These are phyloP conservation scores for Himalopsyche kuldschensis DNA, from an alignment of 2,888 invertebrate genomes.

Conservation along the genomic window DNA sequence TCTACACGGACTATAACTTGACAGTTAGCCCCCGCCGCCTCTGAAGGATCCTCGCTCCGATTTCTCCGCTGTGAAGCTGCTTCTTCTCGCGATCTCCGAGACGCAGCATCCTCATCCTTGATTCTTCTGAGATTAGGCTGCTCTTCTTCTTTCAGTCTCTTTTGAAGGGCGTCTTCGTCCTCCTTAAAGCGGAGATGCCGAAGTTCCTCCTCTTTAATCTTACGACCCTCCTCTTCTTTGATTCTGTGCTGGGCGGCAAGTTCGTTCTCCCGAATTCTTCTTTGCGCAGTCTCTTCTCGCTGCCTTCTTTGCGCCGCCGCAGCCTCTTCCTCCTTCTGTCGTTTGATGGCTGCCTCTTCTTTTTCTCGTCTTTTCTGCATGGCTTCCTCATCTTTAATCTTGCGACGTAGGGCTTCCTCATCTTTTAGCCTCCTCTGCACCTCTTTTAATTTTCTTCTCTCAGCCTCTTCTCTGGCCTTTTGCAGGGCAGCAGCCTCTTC, in stretches of 20 bases:
- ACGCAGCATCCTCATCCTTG: slow-evolving; percentile 23
- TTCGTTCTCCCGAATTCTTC: slow-evolving; percentile 28
- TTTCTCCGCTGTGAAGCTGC: slow-evolving; percentile 43
- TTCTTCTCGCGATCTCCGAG: slow-evolving; percentile 21
- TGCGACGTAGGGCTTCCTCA: slow-evolving; percentile 28
- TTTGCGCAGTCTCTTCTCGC: slow-evolving; percentile 36
- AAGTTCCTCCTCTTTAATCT: slow-evolving; percentile 26
- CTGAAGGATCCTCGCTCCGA: slow-evolving; percentile 46
- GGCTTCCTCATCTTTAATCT: slow-evolving; percentile 28
- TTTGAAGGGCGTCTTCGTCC: slow-evolving; percentile 16
- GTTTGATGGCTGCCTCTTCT: slow-evolving; percentile 38
- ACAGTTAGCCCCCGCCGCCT: slow-evolving; percentile 45
- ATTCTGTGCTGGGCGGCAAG: slow-evolving; percentile 35
- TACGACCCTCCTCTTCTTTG: slow-evolving; percentile 39
- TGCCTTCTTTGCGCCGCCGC: slow-evolving; percentile 32
- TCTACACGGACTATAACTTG: slow-evolving; percentile 50
- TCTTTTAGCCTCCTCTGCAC: slow-evolving; percentile 38
- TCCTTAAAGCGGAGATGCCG: slow-evolving; percentile 20
- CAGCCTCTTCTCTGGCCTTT: slow-evolving; percentile 7
- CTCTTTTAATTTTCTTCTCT: slow-evolving; percentile 22
- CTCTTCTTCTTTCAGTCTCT: slow-evolving; percentile 29
- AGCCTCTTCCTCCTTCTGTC: slow-evolving; percentile 27
- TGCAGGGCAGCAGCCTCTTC: slow-evolving; percentile 33
- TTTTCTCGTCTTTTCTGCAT: slow-evolving; percentile 41
- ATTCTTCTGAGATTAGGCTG: slow-evolving; percentile 27